Evolutionary conservation across 53 echinoderm and acorn worm genomes (phyloP).

Genomic region (Actinopyga echinites): DNA sequence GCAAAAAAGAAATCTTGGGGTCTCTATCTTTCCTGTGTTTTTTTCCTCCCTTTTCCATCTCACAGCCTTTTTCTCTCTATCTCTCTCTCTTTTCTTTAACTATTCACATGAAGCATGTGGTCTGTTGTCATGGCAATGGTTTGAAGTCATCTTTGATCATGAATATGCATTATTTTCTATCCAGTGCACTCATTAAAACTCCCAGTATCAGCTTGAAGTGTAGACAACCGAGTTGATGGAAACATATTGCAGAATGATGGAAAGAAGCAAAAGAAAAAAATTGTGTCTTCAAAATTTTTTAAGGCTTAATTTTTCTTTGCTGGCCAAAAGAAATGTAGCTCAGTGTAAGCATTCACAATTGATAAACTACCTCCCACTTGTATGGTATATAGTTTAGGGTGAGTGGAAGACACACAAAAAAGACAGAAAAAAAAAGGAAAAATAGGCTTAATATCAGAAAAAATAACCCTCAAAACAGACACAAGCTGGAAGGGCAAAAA

Average conservation of each 20-base stretch:
- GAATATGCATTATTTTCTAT: slow-evolving; percentile 42
- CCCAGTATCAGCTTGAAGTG: slow-evolving; percentile 34
- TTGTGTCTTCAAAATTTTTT: slow-evolving; percentile 19
- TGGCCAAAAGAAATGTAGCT: no score
- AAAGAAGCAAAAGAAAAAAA: not conserved
- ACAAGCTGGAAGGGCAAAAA: not conserved
- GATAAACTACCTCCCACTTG: no score
- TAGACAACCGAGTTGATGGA: slow-evolving; percentile 27
- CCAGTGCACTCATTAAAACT: slow-evolving; percentile 43
- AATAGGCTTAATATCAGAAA: not conserved
- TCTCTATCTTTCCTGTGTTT: slow-evolving; percentile 45
- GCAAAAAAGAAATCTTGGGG: slow-evolving; percentile 37
- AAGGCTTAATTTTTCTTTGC: slow-evolving; percentile 2
- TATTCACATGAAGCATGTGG: slow-evolving; percentile 45
- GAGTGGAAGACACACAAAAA: not conserved
- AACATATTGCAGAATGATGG: slow-evolving; percentile 39
- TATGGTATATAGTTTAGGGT: no score
- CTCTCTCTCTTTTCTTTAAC: slow-evolving; percentile 39
- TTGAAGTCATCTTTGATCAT: slow-evolving; percentile 48
- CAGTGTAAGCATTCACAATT: no score
- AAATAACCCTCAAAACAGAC: not conserved
- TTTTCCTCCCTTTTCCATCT: slow-evolving; percentile 41
- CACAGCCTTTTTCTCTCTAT: slow-evolving; percentile 27
- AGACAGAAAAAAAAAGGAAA: not conserved
- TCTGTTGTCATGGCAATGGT: slow-evolving; percentile 30